These are phyloP conservation scores for Cichladusa arquata DNA, from an alignment of 2,113 vertebrate genomes.

Conservation along the genomic window DNA sequence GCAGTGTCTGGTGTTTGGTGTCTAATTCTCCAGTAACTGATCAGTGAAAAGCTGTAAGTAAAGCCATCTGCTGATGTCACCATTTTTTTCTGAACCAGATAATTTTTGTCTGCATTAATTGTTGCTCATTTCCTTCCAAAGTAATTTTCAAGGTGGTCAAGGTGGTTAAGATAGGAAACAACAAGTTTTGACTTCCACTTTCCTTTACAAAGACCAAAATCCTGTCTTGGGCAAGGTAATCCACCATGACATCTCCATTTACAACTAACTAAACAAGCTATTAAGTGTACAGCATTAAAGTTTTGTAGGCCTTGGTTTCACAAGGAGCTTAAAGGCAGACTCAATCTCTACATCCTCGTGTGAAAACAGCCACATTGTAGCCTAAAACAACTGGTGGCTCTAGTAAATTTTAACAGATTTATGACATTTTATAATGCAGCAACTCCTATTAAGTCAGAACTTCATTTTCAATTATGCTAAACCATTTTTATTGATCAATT, in stretches of 20 bases:
- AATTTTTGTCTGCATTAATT: neutral
- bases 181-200: neutral
- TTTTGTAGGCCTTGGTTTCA: neutral
- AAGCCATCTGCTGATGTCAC: constrained; percentile 30
- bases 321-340: neutral
- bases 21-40: neutral
- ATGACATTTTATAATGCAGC: neutral
- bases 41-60: constrained; percentile 19
- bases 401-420: neutral
- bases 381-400: neutral
- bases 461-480: neutral
- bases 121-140: neutral
- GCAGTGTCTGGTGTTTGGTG: neutral
- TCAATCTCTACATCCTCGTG: neutral
- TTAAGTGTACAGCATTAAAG: neutral
- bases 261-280: neutral
- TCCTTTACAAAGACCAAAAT: neutral
- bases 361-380: neutral
- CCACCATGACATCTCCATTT: neutral
- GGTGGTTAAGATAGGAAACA: neutral
- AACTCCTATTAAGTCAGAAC: neutral
- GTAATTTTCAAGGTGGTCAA: neutral
- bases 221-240: neutral
- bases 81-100: neutral
- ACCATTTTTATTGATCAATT: neutral